phyloP scores from a whole-genome alignment of 2,797 vertebrate species.

The Enteromius paludinosus region DNA sequence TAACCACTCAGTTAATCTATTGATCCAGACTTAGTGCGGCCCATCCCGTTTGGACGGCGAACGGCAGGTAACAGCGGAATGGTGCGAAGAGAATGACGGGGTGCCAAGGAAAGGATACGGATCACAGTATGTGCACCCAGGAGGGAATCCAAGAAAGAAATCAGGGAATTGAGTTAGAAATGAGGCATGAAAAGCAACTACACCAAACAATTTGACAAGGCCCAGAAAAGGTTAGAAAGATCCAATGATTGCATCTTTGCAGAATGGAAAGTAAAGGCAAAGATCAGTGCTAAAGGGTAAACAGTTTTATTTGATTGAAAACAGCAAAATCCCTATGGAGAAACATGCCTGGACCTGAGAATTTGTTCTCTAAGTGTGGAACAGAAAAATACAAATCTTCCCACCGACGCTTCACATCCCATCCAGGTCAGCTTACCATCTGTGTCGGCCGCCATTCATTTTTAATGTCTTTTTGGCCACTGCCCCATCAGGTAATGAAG shows the following conservation, averaged over 20 bases:
- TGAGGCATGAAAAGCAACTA: slow-evolving; percentile 39
- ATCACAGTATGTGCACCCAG: slow-evolving; percentile 44
- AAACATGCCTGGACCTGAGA: slow-evolving; percentile 13
- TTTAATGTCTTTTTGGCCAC: slow-evolving; percentile 58
- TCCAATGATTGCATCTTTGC: background rate
- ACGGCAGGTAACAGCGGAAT: slow-evolving; percentile 59
- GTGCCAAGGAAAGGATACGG: slow-evolving; percentile 31
- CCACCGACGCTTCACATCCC: slow-evolving; percentile 40
- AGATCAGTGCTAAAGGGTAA: slow-evolving; percentile 1
- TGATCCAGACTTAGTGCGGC: slow-evolving; percentile 69
- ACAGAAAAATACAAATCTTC: slow-evolving; percentile 36
- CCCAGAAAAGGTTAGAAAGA: slow-evolving; percentile 43
- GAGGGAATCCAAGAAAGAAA: slow-evolving; percentile 36
- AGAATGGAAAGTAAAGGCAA: background rate
- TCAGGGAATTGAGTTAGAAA: slow-evolving; percentile 40
- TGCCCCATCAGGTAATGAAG: slow-evolving; percentile 60
- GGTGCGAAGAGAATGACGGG: slow-evolving; percentile 23
- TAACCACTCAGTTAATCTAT: slow-evolving; percentile 85
- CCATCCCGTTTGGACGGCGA: slow-evolving; percentile 49
- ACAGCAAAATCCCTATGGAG: background rate
- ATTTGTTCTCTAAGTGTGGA: slow-evolving; percentile 36
- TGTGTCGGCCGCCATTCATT: slow-evolving; percentile 55
- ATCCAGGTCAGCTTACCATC: slow-evolving; percentile 53
- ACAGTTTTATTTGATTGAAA: slow-evolving; percentile 12
- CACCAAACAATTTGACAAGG: slow-evolving; percentile 9